Base-by-base conservation (phyloP, 2,797 vertebrate genomes). In the Acrossocheilus fasciatus region DNA sequence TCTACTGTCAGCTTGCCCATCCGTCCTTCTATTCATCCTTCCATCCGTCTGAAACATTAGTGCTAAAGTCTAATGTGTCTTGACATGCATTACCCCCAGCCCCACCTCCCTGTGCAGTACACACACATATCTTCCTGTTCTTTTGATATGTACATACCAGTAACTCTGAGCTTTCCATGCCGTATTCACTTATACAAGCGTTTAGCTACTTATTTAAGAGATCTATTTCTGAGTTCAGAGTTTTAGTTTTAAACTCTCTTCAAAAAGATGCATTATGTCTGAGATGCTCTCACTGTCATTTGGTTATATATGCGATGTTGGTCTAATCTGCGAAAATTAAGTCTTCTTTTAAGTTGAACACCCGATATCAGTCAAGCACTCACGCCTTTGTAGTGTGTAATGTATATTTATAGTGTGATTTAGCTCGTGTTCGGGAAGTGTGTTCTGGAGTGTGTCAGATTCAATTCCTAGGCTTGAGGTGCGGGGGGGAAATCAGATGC, bases 1-100 rank as follows among this genome's bases (percentile, higher is more conserved):
- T 87, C 82, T 87, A 59, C 79, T 83, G 87, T 91, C 81, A 85
- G 66, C 52, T 47, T 85, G 81, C 89, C 85, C 92, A 87, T 90
- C 87, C 89, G 69, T 91, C 87, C 77, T 87, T 90, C 90, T 91
- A 89, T 86, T 87, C 62, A 86, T 89, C 89, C 70, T 77, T 50
- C 4, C 70, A 85, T 91, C 90, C 86, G 47, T 64, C 78, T 90
- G 77, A 54, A 83, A 79, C 69, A 89, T 90, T 77, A 89, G 88
- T 83, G 84, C 72, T 86, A 80, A 82, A 88, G 36, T 83, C 69
- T 85, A 86, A 91, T 90, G 89, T 36, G 74, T 81, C 82, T 87
- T 89, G 87, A 84, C 36, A 47, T 14, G 73, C 62, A 36, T 87
- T 84, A 89, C 84, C 89, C 69, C 45, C 68, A 73, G 30, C 81